These are phyloP conservation scores for Hesperia comma DNA, from an alignment of 2,888 invertebrate species.

Conservation along the genomic window DNA sequence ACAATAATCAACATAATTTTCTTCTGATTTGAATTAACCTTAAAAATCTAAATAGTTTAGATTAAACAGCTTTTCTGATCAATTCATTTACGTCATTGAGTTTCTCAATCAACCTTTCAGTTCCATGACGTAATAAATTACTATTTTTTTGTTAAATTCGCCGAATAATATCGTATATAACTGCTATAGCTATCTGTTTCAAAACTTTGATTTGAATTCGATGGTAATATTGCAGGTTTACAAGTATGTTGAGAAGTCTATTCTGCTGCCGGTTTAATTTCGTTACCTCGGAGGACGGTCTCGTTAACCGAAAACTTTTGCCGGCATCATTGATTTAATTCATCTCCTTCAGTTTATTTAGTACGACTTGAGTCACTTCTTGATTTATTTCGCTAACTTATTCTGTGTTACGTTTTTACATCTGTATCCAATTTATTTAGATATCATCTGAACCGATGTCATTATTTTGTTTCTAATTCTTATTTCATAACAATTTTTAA, in stretches of 20 bases:
- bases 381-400: constrained; percentile 8
- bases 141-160: no score
- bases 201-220: not conserved
- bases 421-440: constrained; percentile 1
- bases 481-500: constrained; percentile 4
- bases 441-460: not conserved
- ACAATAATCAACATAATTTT: no score
- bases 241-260: constrained; percentile 2
- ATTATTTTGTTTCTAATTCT: not conserved
- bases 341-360: constrained; percentile 22
- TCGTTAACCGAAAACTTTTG: constrained; percentile 29
- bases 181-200: no score
- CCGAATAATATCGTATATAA: no score
- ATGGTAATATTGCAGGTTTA: not conserved
- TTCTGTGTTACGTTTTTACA: not conserved
- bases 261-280: constrained; percentile 10
- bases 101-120: no score
- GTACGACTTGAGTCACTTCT: constrained; percentile 1
- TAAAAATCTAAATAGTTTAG: no score
- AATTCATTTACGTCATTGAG: no score
- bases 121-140: no score
- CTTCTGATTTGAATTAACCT: no score
- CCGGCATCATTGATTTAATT: constrained; percentile 26
- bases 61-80: no score
- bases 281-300: constrained; percentile 20